phyloP scores from a whole-genome alignment of 2,113 vertebrate genomes.

The Paralichthys olivaceus region DNA sequence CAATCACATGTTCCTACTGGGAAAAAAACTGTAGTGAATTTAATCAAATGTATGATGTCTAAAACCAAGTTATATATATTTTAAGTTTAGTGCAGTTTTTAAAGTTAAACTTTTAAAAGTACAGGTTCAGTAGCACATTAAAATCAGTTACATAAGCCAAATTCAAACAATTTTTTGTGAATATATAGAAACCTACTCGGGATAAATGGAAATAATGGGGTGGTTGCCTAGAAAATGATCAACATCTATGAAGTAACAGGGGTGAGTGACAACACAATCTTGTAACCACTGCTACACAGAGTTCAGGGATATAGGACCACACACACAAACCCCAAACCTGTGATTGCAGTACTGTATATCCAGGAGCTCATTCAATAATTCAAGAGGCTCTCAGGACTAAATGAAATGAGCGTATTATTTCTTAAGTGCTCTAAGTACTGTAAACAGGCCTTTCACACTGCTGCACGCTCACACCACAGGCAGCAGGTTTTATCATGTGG shows the following conservation, averaged over 20 bases:
- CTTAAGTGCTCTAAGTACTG: constrained; percentile 49
- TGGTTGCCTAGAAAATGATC: no score
- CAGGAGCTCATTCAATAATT: constrained; percentile 63
- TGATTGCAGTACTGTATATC: constrained; percentile 25
- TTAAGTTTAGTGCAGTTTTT: no score
- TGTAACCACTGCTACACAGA: neutral
- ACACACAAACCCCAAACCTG: constrained; percentile 11
- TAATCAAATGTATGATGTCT: no score
- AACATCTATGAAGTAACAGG: no score
- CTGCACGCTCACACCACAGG: constrained; percentile 13
- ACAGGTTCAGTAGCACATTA: no score
- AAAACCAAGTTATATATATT: no score
- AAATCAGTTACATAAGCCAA: no score
- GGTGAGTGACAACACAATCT: neutral
- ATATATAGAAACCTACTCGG: neutral
- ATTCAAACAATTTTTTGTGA: neutral
- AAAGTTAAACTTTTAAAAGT: no score
- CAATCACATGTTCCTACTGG: no score
- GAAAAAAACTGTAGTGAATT: no score
- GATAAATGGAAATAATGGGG: neutral
- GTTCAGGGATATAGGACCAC: neutral
- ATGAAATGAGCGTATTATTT: constrained; percentile 65
- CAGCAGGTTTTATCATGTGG: neutral
- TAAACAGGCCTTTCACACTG: constrained; percentile 30
- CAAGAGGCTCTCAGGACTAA: constrained; percentile 58